A percentile compares a stretch with the other conserved stretches of the same genome.
These are phyloP conservation scores for Paramisgurnus dabryanus DNA, from an alignment of 2,113 vertebrate species.

Conservation along the genomic window DNA sequence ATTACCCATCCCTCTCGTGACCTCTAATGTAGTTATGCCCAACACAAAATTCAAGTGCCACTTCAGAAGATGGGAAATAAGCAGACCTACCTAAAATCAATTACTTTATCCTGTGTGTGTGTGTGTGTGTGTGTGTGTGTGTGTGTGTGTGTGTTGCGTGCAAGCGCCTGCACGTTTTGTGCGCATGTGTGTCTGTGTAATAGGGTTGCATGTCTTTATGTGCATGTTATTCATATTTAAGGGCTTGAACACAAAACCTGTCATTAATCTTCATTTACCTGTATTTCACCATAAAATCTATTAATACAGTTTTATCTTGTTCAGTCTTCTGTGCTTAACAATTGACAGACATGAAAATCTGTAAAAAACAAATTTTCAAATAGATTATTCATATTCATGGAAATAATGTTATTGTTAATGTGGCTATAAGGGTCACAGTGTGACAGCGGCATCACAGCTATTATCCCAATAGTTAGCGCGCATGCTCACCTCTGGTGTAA, in stretches of 20 bases:
- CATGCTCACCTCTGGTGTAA: conserved; percentile 38
- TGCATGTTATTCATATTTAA: conserved; percentile 3
- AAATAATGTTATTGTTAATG: neutral
- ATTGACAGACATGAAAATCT: neutral
- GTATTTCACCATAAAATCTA: neutral
- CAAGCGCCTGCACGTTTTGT: conserved; percentile 1
- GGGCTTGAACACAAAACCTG: neutral
- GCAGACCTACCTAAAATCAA: conserved; percentile 66
- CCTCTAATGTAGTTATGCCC: conserved; percentile 74
- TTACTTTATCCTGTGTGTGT: conserved; percentile 46
- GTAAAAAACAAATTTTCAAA: neutral
- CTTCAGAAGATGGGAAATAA: conserved; percentile 71
- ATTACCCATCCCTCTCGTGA: conserved; percentile 66
- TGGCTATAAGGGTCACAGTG: neutral
- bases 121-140: no score
- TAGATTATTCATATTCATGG: neutral
- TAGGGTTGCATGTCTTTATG: neutral
- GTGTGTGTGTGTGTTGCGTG: no score
- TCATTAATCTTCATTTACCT: neutral
- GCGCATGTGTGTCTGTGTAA: neutral
- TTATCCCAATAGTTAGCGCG: conserved; percentile 25
- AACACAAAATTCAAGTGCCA: conserved; percentile 67
- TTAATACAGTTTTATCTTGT: neutral
- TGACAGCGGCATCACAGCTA: neutral
- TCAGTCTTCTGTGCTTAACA: neutral